Conservation (phyloP, 2,113 vertebrate genomes). For the Scytalopus superciliaris region DNA sequence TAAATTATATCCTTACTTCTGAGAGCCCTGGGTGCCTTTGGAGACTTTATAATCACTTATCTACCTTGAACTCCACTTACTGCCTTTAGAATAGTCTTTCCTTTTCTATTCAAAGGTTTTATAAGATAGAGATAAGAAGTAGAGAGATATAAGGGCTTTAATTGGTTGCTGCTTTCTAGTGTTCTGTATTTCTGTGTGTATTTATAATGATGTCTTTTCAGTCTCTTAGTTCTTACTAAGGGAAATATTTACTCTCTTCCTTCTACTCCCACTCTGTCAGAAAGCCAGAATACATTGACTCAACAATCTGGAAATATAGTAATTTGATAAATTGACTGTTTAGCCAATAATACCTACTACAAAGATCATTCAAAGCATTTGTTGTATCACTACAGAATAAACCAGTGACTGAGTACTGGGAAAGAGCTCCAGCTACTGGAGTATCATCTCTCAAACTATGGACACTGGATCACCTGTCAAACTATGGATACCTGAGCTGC, state of each 20-base stretch:
- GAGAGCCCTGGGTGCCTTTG: not conserved
- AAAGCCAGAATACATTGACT: not conserved
- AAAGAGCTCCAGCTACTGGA: not conserved
- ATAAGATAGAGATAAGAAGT: slow-evolving; percentile 30
- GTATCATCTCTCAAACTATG: too few species aligned
- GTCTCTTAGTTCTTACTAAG: not conserved
- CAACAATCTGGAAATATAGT: not conserved
- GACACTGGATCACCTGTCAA: rapidly evolving
- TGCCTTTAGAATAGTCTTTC: not conserved
- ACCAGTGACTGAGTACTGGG: not conserved
- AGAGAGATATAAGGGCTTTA: slow-evolving; percentile 5
- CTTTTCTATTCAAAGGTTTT: slow-evolving; percentile 26
- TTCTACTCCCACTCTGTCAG: not conserved
- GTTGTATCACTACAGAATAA: not conserved
- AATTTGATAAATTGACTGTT: not conserved
- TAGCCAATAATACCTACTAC: not conserved
- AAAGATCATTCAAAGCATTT: not conserved
- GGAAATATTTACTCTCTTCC: not conserved
- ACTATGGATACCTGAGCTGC: not conserved
- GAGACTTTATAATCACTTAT: not conserved
- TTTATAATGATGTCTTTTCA: not conserved
- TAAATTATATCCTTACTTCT: not conserved
- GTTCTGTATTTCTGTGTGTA: not conserved
- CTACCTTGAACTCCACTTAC: not conserved
- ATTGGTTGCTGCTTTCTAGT: slow-evolving; percentile 7